Evolutionary conservation across 2,113 vertebrate genomes (phyloP).

Genomic region (Struthidea cinerea): DNA sequence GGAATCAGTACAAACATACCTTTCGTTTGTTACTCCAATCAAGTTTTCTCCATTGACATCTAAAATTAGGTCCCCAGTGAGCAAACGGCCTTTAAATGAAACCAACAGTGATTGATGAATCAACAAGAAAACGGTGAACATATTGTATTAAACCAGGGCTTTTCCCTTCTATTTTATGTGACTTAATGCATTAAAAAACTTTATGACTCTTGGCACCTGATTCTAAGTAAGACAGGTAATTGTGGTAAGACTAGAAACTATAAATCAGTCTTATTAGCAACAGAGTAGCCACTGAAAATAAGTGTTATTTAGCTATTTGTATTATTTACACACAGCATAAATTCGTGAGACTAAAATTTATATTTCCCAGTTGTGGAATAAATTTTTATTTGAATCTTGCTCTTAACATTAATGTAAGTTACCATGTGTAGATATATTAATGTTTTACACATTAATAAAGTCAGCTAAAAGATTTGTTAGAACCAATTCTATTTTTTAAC

Average conservation of each 20-base stretch:
- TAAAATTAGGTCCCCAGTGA: slow-evolving; percentile 83
- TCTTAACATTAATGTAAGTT: background rate
- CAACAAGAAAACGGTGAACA: background rate
- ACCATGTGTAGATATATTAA: background rate
- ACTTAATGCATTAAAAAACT: background rate
- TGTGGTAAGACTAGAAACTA: background rate
- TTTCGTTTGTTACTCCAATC: slow-evolving; percentile 81
- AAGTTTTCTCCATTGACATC: slow-evolving; percentile 86
- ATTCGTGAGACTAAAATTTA: background rate
- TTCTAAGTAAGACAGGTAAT: background rate
- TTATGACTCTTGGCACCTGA: background rate
- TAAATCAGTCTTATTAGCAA: background rate
- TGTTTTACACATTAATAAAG: background rate
- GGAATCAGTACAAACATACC: slow-evolving; percentile 45
- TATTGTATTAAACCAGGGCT: background rate
- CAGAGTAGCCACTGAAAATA: background rate
- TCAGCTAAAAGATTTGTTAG: background rate
- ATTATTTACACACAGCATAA: background rate
- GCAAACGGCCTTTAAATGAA: slow-evolving; percentile 75
- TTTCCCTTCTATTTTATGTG: background rate
- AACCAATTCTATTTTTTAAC: background rate
- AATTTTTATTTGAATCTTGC: background rate
- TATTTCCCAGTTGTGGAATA: background rate
- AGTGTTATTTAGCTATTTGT: background rate
- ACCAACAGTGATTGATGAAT: background rate